These are phyloP conservation scores for Phalangium opilio DNA, from an alignment of 2,888 invertebrate species.

Conservation along the genomic window DNA sequence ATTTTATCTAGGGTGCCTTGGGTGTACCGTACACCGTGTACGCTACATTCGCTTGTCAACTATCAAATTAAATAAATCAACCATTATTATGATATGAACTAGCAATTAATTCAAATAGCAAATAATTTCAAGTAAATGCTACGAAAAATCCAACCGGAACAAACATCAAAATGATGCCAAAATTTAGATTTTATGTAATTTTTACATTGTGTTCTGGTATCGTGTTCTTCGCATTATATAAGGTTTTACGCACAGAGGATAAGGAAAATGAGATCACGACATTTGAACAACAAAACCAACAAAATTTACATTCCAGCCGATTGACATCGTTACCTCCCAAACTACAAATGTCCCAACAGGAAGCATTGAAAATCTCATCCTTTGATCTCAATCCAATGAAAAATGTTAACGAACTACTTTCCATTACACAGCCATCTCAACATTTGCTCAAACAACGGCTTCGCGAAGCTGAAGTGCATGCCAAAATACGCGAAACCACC, in stretches of 20 bases:
- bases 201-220: slow-evolving; percentile 13
- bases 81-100: too few species aligned
- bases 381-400: slow-evolving; percentile 7
- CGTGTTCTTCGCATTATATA: slow-evolving; percentile 14
- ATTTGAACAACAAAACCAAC: slow-evolving; percentile 12
- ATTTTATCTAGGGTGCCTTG: too few species aligned
- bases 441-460: slow-evolving; percentile 14
- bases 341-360: neutral
- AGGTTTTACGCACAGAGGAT: slow-evolving; percentile 14
- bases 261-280: slow-evolving; percentile 4
- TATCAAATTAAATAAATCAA: too few species aligned
- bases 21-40: too few species aligned
- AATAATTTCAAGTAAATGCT: too few species aligned
- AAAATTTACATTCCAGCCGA: neutral
- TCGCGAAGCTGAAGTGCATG: slow-evolving; percentile 16
- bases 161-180: slow-evolving; percentile 12
- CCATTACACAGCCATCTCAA: slow-evolving; percentile 12
- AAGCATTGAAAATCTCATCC: slow-evolving; percentile 2
- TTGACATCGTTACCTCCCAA: neutral
- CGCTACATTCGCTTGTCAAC: too few species aligned
- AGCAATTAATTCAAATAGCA: too few species aligned
- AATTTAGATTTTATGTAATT: slow-evolving; percentile 14
- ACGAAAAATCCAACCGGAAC: too few species aligned
- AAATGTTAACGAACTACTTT: slow-evolving; percentile 15
- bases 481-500: neutral